Evolutionary conservation across 2,797 vertebrate genomes (phyloP), one percentile per base, ranked within the genome.

Genomic region (Gymnopithys bicolor): DNA sequence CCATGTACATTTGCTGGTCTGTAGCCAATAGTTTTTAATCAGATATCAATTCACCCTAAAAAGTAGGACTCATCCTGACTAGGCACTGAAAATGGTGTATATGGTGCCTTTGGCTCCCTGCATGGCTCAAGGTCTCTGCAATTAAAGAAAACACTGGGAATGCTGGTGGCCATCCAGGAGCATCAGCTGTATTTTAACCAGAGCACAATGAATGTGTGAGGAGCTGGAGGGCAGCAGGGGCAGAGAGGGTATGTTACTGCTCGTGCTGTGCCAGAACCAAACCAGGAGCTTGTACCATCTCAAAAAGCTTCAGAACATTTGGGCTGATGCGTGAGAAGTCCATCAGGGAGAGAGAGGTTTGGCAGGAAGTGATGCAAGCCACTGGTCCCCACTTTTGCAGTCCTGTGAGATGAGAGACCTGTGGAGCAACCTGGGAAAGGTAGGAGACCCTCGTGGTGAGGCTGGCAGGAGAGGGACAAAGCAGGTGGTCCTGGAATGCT

Each of bases 21-120:
- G 84, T 84, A 89, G 94, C 92, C 89, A 83, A 59, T 7, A 62
- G 66, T 55, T 94, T 92, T 87, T 83, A 78, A 89, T 93, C 91
- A 96, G 71, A 63, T 37, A 59, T 69, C 73, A 83, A 33, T 91
- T 89, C 82, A 73, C 66, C 58, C 82, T 71, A 24, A 92, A 92
- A 87, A 86, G 66, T 15, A 59, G 64, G 39, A 92, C 21, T 93
- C 15, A 16, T 56, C 39, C 78, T 92, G 78, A 60, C 71, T 10
- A 95, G 80, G 74, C 77, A 81, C 59, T 69, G 85, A 87, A 92
- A 95, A 79, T 28, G 28, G 55, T 71, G n/a, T 56, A 33, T 19
- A 37, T 18, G 48, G 18, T 90, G 63, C 78, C 64, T 84, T 5
- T 51, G 63, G 70, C 87, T 90, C 55, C 53, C 49, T 3, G 3